Evolutionary conservation across 2,113 vertebrate genomes (phyloP).

Genomic region (Podarcis muralis): DNA sequence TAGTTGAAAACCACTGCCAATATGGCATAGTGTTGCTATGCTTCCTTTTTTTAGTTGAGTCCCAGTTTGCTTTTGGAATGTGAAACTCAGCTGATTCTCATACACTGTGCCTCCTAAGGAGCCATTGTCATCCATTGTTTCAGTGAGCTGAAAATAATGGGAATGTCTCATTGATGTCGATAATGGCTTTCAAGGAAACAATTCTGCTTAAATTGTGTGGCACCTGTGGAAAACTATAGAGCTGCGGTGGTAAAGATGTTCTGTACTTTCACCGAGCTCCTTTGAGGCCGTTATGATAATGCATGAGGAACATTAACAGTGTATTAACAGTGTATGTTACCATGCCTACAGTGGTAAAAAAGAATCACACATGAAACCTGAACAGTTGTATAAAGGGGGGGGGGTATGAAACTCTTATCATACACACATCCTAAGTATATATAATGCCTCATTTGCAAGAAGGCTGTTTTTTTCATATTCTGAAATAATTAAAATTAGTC

Average conservation of each 20-base stretch:
- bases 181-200: slow-evolving; percentile 64
- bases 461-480: background rate
- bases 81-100: slow-evolving; percentile 46
- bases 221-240: slow-evolving; percentile 25
- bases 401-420: background rate
- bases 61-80: slow-evolving; percentile 22
- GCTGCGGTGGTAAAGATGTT: slow-evolving; percentile 53
- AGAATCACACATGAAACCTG: slow-evolving; percentile 24
- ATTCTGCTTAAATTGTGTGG: slow-evolving; percentile 51
- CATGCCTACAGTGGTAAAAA: slow-evolving; percentile 41
- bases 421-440: background rate
- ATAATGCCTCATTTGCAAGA: background rate
- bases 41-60: background rate
- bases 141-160: slow-evolving; percentile 58
- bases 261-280: slow-evolving; percentile 39
- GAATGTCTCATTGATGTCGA: slow-evolving; percentile 46
- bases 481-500: background rate
- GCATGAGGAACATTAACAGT: slow-evolving; percentile 47
- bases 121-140: slow-evolving; percentile 62
- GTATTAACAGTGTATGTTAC: slow-evolving; percentile 40
- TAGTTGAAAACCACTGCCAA: too few relatives aligned
- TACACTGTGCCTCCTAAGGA: slow-evolving; percentile 41
- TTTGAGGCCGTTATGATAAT: slow-evolving; percentile 39
- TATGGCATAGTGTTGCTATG: accelerated
- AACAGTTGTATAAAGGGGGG: background rate